These are phyloP conservation scores for Alviniconcha strummeri DNA, from an alignment of 2,888 invertebrate species.

Conservation along the genomic window DNA sequence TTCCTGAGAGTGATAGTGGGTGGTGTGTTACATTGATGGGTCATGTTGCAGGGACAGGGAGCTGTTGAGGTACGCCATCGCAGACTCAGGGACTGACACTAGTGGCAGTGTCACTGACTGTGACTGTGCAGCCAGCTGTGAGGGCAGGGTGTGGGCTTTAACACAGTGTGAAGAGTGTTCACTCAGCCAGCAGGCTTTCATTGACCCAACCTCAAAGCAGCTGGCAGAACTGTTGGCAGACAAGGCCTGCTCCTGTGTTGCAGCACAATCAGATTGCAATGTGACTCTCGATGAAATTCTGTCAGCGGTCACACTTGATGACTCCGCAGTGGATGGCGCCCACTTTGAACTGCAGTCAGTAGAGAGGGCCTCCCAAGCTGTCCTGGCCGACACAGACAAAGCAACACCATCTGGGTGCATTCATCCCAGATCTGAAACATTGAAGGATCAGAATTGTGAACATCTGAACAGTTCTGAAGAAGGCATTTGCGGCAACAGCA, in stretches of 20 bases:
- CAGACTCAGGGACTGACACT: slow-evolving; percentile 31
- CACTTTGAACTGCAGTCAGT: background rate
- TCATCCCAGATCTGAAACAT: no score
- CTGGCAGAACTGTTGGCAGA: no score
- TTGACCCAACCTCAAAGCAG: no score
- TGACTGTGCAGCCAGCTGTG: background rate
- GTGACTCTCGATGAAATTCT: slow-evolving; percentile 21
- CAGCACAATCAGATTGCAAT: background rate
- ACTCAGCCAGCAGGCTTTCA: background rate
- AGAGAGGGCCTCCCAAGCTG: background rate
- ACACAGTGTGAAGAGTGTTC: background rate
- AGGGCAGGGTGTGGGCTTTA: no score
- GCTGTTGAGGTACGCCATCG: slow-evolving; percentile 29
- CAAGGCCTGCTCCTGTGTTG: no score
- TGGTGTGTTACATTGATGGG: slow-evolving; percentile 41
- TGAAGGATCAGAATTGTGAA: no score
- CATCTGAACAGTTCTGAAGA: no score
- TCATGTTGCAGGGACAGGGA: slow-evolving; percentile 42
- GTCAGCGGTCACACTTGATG: background rate
- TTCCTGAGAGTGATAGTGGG: no score
- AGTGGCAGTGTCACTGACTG: background rate
- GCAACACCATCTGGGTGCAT: no score
- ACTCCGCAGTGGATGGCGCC: background rate
- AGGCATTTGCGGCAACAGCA: background rate
- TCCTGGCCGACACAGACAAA: no score